These are phyloP conservation scores for Leptogaster cylindrica DNA, from an alignment of 2,888 invertebrate genomes.

Conservation along the genomic window DNA sequence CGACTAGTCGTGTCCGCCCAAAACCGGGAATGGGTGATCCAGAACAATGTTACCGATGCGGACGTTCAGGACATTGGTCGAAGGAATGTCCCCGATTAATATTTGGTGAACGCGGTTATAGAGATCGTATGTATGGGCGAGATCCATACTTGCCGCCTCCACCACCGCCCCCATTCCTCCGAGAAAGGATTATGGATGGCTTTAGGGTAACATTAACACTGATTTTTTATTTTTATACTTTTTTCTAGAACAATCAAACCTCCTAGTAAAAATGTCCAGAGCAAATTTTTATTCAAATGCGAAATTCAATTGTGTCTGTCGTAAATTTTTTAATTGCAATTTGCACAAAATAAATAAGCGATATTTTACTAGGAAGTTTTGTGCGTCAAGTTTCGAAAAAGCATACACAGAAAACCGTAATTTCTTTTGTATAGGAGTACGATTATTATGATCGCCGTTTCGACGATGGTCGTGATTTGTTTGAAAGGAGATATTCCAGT, in stretches of 20 bases:
- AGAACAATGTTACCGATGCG: slow-evolving; percentile 94
- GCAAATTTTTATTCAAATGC: slow-evolving; percentile 55
- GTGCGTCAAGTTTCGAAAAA: background rate
- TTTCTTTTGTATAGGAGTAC: slow-evolving; percentile 57
- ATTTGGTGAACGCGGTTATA: slow-evolving; percentile 82
- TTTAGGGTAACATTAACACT: slow-evolving; percentile 71
- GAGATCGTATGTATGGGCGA: slow-evolving; percentile 86
- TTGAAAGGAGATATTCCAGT: slow-evolving; percentile 77
- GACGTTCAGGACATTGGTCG: slow-evolving; percentile 95
- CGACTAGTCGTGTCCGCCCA: slow-evolving; percentile 91
- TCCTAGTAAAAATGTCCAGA: slow-evolving; percentile 18
- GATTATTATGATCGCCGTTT: slow-evolving; percentile 84
- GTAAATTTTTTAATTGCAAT: background rate
- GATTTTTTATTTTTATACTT: slow-evolving; percentile 50
- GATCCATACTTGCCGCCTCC: slow-evolving; percentile 91
- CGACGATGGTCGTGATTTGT: slow-evolving; percentile 79
- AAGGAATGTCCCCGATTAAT: slow-evolving; percentile 90
- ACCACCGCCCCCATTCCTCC: slow-evolving; percentile 85
- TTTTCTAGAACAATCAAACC: slow-evolving; percentile 50
- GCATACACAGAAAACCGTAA: background rate
- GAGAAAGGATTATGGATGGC: slow-evolving; percentile 91
- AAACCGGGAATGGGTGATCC: slow-evolving; percentile 97
- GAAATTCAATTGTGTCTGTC: background rate
- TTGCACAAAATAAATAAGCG: background rate
- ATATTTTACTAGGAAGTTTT: slow-evolving; percentile 19